A percentile compares a stretch with the other conserved stretches of the same genome.
Evolutionary conservation across 2,888 invertebrate genomes (phyloP).

Genomic region (Drosophila leonis): DNA sequence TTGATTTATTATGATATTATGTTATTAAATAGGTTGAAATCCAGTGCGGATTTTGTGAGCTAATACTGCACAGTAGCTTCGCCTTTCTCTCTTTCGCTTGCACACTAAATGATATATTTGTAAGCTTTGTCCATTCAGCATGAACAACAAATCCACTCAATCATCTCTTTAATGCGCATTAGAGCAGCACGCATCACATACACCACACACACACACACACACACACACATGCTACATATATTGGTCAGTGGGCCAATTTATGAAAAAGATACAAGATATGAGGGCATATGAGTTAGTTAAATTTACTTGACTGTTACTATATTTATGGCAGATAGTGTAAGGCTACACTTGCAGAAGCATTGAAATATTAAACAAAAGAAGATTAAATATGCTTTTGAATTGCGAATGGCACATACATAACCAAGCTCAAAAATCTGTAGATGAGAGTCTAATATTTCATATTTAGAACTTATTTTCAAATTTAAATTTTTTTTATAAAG

Average conservation of each 20-base stretch:
- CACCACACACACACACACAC: neutral
- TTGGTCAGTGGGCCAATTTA: constrained; percentile 30
- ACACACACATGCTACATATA: neutral
- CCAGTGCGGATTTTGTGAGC: constrained; percentile 58
- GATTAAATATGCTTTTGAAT: neutral
- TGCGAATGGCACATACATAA: too few species aligned
- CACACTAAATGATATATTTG: constrained; percentile 53
- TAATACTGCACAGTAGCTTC: constrained; percentile 59
- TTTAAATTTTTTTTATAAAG: too few species aligned
- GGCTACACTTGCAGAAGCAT: neutral
- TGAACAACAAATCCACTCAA: constrained; percentile 77
- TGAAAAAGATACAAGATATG: constrained; percentile 6
- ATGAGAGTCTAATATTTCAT: too few species aligned
- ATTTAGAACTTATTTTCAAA: too few species aligned
- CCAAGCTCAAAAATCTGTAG: too few species aligned
- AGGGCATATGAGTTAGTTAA: constrained; percentile 26
- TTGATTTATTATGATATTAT: constrained; percentile 58
- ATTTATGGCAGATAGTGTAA: neutral
- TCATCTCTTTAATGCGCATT: constrained; percentile 73
- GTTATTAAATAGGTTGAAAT: constrained; percentile 54
- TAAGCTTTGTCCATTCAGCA: constrained; percentile 57
- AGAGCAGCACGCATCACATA: constrained; percentile 30
- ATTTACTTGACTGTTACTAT: constrained; percentile 7
- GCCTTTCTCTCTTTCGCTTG: neutral
- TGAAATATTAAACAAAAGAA: neutral